Evolutionary conservation across 2,113 vertebrate genomes (phyloP), one percentile per base, ranked within the genome.

Genomic region (Gavialis gangeticus): DNA sequence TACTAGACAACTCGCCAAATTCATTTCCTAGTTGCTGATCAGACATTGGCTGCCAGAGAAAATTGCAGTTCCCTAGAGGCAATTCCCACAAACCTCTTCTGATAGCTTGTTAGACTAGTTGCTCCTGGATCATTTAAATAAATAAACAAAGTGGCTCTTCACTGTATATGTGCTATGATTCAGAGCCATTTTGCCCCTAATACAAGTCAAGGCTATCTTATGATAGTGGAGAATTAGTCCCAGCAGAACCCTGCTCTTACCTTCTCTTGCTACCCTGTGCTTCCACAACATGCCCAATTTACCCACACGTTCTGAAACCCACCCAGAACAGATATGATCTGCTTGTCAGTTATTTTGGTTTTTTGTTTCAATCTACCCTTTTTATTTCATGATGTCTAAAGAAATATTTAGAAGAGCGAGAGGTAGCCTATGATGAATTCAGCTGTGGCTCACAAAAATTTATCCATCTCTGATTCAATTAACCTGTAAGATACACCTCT

Each of bases 201-300:
- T 56, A 4, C 0, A 2, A 86, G 75, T 13, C 27, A 60, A 37
- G 34, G 37, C 17, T 73, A 3, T 1, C 0, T 0, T 69, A 56
- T 34, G 60, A 12, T 19, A 37, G 10, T 59, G 30, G 25, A 25
- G 67, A 91, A 54, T 28, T 69, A 30, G 67, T 21, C 17, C 10
- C 22, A 37, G 67, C 30, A 69, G 18, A 69, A 30, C 67, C 34
- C 67, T 69, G n/a, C n/a, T 37, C 30, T 37, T 11, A 21, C 30
- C 27, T 14, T 5, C 25, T 14, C 27, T 24, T 27, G 12, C 62
- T 27, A 63, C 30, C 30, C 19, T 34, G n/a, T n/a, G 28, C 16
- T 67, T n/a, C 4, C 19, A 69, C 18, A 34, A n/a, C 12, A 21
- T 19, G n/a, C 19, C 30, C n/a, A 69, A 30, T 19, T 21, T 19